Conservation (phyloP, 2,113 vertebrate species). For the Natator depressus region DNA sequence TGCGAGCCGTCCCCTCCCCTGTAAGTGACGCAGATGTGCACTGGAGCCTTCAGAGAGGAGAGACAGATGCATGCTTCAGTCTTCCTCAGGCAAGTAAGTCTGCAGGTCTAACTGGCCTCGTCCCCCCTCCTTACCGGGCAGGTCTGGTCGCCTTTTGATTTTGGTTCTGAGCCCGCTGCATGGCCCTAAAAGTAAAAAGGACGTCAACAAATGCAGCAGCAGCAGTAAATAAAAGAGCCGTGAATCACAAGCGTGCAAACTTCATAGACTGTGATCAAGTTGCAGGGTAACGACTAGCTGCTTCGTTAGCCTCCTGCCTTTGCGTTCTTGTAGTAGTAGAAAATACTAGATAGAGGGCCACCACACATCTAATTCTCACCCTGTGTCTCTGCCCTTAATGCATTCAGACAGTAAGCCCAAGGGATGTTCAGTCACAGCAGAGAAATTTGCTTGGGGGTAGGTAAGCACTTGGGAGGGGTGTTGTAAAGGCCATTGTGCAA, state of each 20-base stretch:
- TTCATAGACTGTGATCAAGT: slow-evolving; percentile 60
- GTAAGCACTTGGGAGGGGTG: slow-evolving; percentile 9
- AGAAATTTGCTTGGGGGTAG: slow-evolving; percentile 52
- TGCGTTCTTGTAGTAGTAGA: slow-evolving; percentile 12
- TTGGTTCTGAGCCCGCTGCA: background rate
- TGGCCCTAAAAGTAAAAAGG: slow-evolving; percentile 42
- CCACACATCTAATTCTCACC: slow-evolving; percentile 41
- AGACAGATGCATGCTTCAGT: slow-evolving; percentile 50
- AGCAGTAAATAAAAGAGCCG: slow-evolving; percentile 4
- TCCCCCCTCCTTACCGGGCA: slow-evolving; percentile 9
- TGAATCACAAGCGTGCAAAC: slow-evolving; percentile 21
- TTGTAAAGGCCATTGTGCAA: slow-evolving; percentile 13
- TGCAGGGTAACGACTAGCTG: slow-evolving; percentile 70
- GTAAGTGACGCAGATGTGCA: slow-evolving; percentile 78
- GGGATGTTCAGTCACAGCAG: slow-evolving; percentile 31
- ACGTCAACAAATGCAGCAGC: background rate
- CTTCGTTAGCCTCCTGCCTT: slow-evolving; percentile 66
- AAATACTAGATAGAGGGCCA: background rate
- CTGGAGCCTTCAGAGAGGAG: slow-evolving; percentile 57
- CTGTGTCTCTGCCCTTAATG: slow-evolving; percentile 55
- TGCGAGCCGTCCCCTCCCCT: slow-evolving; percentile 43
- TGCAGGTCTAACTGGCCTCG: slow-evolving; percentile 35
- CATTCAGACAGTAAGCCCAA: slow-evolving; percentile 57
- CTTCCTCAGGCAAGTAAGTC: slow-evolving; percentile 67
- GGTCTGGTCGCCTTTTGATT: slow-evolving; percentile 32